phyloP scores from a whole-genome alignment of 2,797 vertebrate species.

The Lepus townsendii region DNA sequence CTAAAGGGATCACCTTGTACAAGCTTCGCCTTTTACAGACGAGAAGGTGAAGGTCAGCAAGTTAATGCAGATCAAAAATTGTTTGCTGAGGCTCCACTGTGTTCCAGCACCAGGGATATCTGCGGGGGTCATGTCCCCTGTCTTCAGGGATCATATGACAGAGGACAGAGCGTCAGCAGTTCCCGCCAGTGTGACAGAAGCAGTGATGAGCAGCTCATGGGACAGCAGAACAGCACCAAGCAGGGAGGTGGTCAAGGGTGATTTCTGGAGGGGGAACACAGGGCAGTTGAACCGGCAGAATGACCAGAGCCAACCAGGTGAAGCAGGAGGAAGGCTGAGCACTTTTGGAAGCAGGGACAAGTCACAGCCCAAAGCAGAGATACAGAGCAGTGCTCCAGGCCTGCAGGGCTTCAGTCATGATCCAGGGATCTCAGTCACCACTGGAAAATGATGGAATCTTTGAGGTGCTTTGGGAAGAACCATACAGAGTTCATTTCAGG shows the following conservation, averaged over 20 bases:
- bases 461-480: not conserved
- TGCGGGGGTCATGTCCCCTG: not conserved
- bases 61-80: not conserved
- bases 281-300: not conserved
- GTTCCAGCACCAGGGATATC: not conserved
- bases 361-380: not conserved
- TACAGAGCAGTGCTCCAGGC: not conserved
- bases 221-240: not conserved
- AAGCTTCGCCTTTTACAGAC: not conserved
- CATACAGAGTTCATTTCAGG: not conserved
- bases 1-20: not conserved
- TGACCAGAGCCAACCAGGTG: not conserved
- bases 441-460: not conserved
- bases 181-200: not conserved
- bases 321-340: not conserved
- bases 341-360: not conserved
- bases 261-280: not conserved
- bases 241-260: not conserved
- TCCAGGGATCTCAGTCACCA: not conserved
- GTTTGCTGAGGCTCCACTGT: not conserved
- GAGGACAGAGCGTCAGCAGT: not conserved
- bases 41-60: not conserved
- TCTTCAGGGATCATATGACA: not conserved
- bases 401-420: not conserved
- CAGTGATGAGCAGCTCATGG: accelerated